Percentiles rank a stretch among this genome's conserved stretches.
Evolutionary conservation across 2,113 vertebrate species (phyloP).

Genomic region (Tenrec ecaudatus): DNA sequence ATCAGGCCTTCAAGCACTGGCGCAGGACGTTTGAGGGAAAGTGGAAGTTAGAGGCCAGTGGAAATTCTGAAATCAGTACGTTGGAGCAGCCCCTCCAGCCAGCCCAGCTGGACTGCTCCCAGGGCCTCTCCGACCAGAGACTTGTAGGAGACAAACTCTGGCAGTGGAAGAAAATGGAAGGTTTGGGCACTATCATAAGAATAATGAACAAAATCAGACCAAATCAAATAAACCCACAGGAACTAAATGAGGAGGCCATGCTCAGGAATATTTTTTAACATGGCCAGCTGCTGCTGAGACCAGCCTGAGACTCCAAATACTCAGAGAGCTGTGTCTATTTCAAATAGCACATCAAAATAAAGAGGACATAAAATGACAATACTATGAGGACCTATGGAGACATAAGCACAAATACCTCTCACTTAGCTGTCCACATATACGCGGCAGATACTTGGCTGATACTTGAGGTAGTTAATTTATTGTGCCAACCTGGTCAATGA

Average conservation of each 20-base stretch:
- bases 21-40: constrained; percentile 30
- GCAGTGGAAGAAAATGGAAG: constrained; percentile 41
- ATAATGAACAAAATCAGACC: not conserved
- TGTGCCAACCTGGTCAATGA: no score
- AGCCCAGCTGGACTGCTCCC: constrained; percentile 25
- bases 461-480: no score
- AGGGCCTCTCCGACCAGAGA: not conserved
- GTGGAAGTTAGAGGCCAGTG: not conserved
- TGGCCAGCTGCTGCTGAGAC: not conserved
- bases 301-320: not conserved
- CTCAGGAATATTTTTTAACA: not conserved
- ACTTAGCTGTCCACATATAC: not conserved
- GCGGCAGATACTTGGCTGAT: no score
- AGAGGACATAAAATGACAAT: not conserved
- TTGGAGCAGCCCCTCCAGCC: constrained; percentile 33
- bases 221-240: not conserved
- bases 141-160: constrained; percentile 3
- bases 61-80: constrained; percentile 70
- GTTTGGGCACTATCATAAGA: not conserved
- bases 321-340: constrained; percentile 9
- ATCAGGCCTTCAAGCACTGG: not conserved
- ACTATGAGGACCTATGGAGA: not conserved
- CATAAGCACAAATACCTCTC: not conserved
- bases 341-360: not conserved
- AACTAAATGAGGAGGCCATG: not conserved